phyloP scores from a whole-genome alignment of 2,113 vertebrate species.

The Malurus melanocephalus region DNA sequence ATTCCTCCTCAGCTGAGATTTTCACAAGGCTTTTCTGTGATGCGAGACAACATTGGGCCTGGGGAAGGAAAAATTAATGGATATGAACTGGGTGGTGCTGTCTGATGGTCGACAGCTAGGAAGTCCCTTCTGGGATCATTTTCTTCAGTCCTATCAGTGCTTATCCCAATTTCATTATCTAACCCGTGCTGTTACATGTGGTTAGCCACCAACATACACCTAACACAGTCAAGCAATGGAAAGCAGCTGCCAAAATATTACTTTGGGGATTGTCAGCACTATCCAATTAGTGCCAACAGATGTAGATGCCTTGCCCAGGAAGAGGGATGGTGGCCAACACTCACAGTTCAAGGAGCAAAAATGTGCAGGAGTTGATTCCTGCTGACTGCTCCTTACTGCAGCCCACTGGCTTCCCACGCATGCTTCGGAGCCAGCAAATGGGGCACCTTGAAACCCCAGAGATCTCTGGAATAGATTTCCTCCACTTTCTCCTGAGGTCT shows the following conservation, averaged over 20 bases:
- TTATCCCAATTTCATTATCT: not conserved
- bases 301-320: not conserved
- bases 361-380: not conserved
- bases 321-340: not conserved
- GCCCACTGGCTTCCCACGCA: not conserved
- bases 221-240: not conserved
- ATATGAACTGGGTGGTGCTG: accelerated
- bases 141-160: not conserved
- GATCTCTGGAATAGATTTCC: not conserved
- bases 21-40: not conserved
- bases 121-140: not conserved
- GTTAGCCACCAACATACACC: not conserved
- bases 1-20: not conserved
- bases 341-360: not conserved
- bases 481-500: not conserved
- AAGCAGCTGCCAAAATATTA: not conserved
- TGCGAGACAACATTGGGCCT: accelerated
- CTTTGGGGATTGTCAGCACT: not conserved
- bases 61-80: not conserved
- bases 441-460: not conserved
- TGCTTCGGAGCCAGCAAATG: not conserved
- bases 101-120: not conserved
- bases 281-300: not conserved
- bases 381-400: accelerated
- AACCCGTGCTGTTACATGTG: not conserved